Percentiles rank a stretch among this genome's conserved stretches.
Evolutionary conservation across 2,888 invertebrate genomes (phyloP).

Genomic region (Epirrhoe tristata): DNA sequence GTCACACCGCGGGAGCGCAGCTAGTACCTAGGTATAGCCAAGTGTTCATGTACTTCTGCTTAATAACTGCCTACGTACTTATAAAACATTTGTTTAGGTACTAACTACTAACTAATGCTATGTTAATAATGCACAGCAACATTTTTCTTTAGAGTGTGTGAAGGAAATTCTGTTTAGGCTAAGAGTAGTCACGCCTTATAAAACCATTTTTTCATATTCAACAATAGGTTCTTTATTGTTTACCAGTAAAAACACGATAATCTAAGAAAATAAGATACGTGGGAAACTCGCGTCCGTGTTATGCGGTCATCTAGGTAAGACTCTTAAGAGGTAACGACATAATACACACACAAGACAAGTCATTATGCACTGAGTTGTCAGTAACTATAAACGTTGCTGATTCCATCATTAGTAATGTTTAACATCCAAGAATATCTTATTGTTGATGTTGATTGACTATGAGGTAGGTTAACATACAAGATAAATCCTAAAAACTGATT

Average conservation of each 20-base stretch:
- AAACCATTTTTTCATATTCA: neutral
- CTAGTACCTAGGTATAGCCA: too few relatives aligned
- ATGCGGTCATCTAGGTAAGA: conserved; percentile 8
- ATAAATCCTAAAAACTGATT: too few relatives aligned
- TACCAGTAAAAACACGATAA: neutral
- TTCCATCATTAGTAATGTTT: neutral
- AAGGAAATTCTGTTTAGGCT: neutral
- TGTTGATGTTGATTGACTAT: neutral
- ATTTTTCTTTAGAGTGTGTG: neutral
- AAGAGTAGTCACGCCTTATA: neutral
- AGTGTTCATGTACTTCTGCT: too few relatives aligned
- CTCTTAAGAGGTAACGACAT: neutral
- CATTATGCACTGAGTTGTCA: neutral
- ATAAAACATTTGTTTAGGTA: too few relatives aligned
- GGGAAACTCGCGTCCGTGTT: conserved; percentile 13
- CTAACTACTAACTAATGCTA: too few relatives aligned
- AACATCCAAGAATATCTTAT: neutral
- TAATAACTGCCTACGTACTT: too few relatives aligned
- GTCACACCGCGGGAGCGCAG: too few relatives aligned
- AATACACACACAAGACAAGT: conserved; percentile 2
- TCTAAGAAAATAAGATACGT: conserved; percentile 10
- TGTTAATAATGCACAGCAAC: too few relatives aligned
- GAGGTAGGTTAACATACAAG: too few relatives aligned
- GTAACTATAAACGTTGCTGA: neutral
- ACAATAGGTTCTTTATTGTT: neutral